Base-by-base conservation (phyloP, 2,888 invertebrate genomes). In the Eristalinus sepulchralis region DNA sequence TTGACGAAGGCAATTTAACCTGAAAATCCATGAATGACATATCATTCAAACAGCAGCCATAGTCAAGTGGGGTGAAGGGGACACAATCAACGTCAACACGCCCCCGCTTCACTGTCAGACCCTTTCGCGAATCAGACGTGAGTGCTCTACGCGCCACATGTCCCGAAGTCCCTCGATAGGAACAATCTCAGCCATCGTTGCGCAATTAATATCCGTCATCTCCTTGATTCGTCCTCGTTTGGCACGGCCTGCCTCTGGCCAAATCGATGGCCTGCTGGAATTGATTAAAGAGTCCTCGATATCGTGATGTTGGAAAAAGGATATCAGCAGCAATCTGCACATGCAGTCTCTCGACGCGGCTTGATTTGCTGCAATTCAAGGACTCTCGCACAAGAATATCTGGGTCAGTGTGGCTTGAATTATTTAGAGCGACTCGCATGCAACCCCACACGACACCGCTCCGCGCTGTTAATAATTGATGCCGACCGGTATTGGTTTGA, bases 321-420 rank as follows among this genome's bases (percentile, higher is more conserved):
- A 57, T 70, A 34, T 36, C 24, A 36, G 10, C 39, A 10, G 11
- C 57, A 24, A 39, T 10, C 2, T 70, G 10, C 34, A 59, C 57
- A 20, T 8, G 47, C 17, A 47, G 47, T 2, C 17, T 47, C 47
- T 17, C 47, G 47, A 17, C 47, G 6, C 17, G 47, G 8, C 47
- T 47, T 4, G 47, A n/a, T 3, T 17, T 1, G 47, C 17, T 47
- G 47, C 59, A 33, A 33, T 34, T 24, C 39, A 47, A 39, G 22
- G 36, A 31, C 11, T 24, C 20, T 0, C 34, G 2, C 17, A 13
- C 31, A 34, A 3, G 27, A 13, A 31, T 22, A 75, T 62, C 67
- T 76, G 53, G 76, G 76, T 76, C 76, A 76, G 34, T 9, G 8
- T 10, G 3, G 60, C 31, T 53, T 76, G 53, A 60, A 76, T 76